Percentiles rank a stretch among this genome's conserved stretches.
These are phyloP conservation scores for Dione vanillae DNA, from an alignment of 2,888 invertebrate genomes.

Conservation along the genomic window DNA sequence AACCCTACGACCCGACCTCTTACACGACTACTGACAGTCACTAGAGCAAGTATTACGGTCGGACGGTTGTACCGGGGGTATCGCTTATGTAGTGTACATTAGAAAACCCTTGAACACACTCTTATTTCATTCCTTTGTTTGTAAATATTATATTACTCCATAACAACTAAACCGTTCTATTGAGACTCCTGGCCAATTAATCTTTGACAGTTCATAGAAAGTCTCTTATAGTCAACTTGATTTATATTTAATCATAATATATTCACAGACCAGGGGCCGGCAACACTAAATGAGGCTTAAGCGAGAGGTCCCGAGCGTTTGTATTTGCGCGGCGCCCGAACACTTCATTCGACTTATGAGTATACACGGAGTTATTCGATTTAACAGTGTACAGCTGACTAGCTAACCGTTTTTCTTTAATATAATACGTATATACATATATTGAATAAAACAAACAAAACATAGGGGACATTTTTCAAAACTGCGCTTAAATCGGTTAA, in stretches of 20 bases:
- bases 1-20: constrained; percentile 3
- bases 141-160: background rate
- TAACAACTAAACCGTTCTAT: background rate
- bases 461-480: too few species aligned
- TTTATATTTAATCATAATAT: constrained; percentile 33
- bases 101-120: background rate
- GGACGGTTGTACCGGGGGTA: background rate
- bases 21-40: background rate
- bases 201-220: background rate
- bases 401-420: too few species aligned
- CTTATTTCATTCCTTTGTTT: background rate
- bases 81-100: background rate
- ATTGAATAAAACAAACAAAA: too few species aligned
- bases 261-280: constrained; percentile 31
- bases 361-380: background rate
- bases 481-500: too few species aligned
- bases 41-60: background rate
- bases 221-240: constrained; percentile 21
- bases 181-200: background rate
- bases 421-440: too few species aligned
- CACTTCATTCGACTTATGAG: background rate
- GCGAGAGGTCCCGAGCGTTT: constrained; percentile 16
- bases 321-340: background rate
- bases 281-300: constrained; percentile 12
- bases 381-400: too few species aligned